Evolutionary conservation across 2,888 invertebrate genomes (phyloP), one percentile per base, ranked within the genome.

Genomic region (Clepsis dumicolana): DNA sequence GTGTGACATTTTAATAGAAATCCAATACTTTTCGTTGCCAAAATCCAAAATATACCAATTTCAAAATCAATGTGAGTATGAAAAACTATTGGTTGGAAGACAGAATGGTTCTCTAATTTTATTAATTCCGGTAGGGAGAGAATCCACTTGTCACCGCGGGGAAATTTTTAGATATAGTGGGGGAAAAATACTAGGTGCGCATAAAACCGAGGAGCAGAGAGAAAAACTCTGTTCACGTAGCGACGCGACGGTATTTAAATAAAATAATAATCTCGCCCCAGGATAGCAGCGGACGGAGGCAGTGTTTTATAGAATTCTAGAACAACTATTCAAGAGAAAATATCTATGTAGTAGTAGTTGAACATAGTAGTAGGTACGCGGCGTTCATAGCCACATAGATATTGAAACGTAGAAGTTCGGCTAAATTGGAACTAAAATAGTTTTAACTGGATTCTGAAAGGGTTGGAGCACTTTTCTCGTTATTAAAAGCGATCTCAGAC

Each of bases 101-200:
- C 12, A 1, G 10, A 48, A 21, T n/a, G 21, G 2, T 48, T 48
- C 4, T 25, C 25, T n/a, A 64, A 56, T 32, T 44, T 44, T 29
- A 24, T 38, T 7, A 35, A 50, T 48, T 27, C 38, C 56, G 27
- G 29, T 57, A 53, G 50, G 67, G 63, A 44, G 63, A 44, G 50
- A 52, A 50, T 50, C 38, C 48, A 14, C 21, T 52, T 10, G 12
- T 18, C 38, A 35, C 77, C 76, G 82, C 86, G 83, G 85, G 84
- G 83, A 84, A 86, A 86, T 80, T 73, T 85, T 89, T 88, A 87
- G 82, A 86, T 88, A 87, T 85, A 87, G 85, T 89, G 87, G 88
- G 88, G 88, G 86, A 89, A 88, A 85, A 79, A 73, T 83, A 90
- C 88, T 74, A 89, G 88, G 89, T 72, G 4, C 12, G 1, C 80